A percentile compares a stretch with the other conserved stretches of the same genome.
Evolutionary conservation across 2,797 vertebrate genomes (phyloP).

Genomic region (Micromesistius poutassou): DNA sequence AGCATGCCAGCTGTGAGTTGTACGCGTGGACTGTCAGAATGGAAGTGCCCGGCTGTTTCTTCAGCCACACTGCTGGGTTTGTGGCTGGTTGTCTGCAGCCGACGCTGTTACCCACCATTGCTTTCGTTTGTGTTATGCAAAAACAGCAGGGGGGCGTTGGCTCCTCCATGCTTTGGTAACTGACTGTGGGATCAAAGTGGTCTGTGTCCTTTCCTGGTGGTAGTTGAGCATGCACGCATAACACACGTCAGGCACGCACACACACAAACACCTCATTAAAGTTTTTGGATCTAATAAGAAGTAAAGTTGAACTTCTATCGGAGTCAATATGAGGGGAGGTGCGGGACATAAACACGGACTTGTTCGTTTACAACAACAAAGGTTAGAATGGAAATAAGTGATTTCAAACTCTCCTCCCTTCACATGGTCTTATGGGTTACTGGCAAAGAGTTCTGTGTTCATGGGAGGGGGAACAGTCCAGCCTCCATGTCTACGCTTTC

Average conservation of each 20-base stretch:
- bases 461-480: neutral
- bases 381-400: neutral
- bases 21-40: neutral
- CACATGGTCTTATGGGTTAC: neutral
- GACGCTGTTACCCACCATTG: neutral
- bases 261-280: neutral
- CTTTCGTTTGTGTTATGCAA: neutral
- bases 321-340: neutral
- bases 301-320: neutral
- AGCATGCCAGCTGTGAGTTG: neutral
- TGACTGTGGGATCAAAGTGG: neutral
- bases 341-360: neutral
- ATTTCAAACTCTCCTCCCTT: neutral
- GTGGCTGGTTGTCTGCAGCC: neutral
- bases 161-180: neutral
- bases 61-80: neutral
- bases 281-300: neutral
- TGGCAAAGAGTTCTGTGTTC: constrained; percentile 2
- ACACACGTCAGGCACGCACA: neutral
- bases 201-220: neutral
- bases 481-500: neutral
- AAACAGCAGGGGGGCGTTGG: neutral
- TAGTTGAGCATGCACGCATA: neutral
- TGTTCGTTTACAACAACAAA: neutral
- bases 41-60: neutral